phyloP scores from a whole-genome alignment of 2,113 vertebrate species.

The Sialia sialis region DNA sequence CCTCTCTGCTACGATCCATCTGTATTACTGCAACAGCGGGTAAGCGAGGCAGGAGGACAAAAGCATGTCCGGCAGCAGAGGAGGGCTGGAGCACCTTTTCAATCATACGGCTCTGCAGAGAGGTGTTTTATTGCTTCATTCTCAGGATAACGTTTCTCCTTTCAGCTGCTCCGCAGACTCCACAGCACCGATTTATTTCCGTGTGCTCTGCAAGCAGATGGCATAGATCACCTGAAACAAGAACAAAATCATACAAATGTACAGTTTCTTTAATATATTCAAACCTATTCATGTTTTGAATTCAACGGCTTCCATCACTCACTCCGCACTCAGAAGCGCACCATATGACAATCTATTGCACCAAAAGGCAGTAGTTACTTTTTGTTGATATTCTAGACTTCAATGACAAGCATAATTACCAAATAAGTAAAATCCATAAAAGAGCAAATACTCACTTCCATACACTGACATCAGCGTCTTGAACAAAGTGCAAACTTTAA shows the following conservation, averaged over 20 bases:
- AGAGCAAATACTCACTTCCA: neutral
- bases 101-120: constrained; percentile 43
- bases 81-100: neutral
- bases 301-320: neutral
- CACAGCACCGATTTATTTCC: neutral
- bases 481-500: neutral
- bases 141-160: neutral
- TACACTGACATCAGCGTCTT: neutral
- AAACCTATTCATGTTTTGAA: neutral
- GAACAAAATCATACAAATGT: constrained; percentile 20
- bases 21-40: constrained; percentile 12
- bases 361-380: neutral
- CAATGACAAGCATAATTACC: neutral
- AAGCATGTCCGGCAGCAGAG: neutral
- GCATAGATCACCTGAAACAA: constrained; percentile 66
- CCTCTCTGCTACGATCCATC: constrained; percentile 77
- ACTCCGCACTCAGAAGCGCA: rapidly evolving
- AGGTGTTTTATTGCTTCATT: constrained; percentile 57
- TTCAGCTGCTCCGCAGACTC: neutral
- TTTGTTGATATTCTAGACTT: neutral
- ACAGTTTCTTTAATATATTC: neutral
- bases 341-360: neutral
- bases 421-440: neutral
- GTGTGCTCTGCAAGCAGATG: neutral
- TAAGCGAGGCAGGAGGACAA: neutral